These are phyloP conservation scores for Halichondria panicea DNA, from an alignment of 37 sponge, comb jelly and placozoan genomes.

Conservation along the genomic window DNA sequence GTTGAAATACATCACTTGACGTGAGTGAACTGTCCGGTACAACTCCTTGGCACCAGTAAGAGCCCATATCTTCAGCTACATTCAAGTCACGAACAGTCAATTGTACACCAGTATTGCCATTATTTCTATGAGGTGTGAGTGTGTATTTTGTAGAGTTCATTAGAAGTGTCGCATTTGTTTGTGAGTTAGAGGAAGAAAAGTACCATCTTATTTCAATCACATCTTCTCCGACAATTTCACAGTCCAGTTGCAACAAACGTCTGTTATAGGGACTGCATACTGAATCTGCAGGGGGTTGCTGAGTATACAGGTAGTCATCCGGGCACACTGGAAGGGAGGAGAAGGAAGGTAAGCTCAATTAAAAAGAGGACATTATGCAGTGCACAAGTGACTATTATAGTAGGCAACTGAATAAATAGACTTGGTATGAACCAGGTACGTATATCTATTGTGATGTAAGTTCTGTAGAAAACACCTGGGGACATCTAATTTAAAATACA, in stretches of 20 bases:
- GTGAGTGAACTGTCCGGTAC: constrained; percentile 4
- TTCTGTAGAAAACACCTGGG: no score
- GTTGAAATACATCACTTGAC: neutral
- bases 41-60: constrained; percentile 28
- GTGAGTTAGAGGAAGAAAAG: neutral
- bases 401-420: no score
- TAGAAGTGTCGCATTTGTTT: neutral
- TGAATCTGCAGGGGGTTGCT: constrained; percentile 17
- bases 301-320: constrained; percentile 16
- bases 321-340: no score
- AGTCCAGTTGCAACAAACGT: neutral
- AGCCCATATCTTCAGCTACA: neutral
- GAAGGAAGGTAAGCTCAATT: no score
- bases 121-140: neutral
- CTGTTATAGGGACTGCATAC: constrained; percentile 29
- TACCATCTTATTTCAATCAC: constrained; percentile 15
- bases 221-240: neutral
- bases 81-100: constrained; percentile 1
- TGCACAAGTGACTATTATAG: no score
- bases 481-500: no score
- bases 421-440: no score
- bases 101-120: neutral
- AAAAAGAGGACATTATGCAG: no score
- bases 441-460: no score
- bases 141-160: constrained; percentile 1